Evolutionary conservation across 1,140 invertebrate species (phyloP).

Genomic region (Bombyx mandarina): DNA sequence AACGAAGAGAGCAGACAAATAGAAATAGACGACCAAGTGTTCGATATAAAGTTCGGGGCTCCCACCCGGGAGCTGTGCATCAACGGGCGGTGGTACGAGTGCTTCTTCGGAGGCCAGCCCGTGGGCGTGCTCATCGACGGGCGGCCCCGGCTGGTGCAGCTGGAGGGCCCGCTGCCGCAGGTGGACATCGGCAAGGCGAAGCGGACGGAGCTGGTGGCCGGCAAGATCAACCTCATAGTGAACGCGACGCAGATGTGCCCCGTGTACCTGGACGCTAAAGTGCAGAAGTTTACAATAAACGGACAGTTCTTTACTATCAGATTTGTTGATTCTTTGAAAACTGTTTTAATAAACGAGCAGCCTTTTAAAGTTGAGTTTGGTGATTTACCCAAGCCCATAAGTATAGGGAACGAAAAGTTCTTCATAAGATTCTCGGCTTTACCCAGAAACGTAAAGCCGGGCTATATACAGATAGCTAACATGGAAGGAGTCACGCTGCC

Average conservation of each 20-base stretch:
- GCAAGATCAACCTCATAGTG: slow-evolving; percentile 87
- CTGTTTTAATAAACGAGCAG: slow-evolving; percentile 86
- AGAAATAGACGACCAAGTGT: slow-evolving; percentile 78
- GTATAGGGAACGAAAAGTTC: slow-evolving; percentile 84
- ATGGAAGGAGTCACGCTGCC: slow-evolving; percentile 73
- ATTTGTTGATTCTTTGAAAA: slow-evolving; percentile 83
- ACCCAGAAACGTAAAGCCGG: slow-evolving; percentile 80
- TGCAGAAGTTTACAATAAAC: slow-evolving; percentile 85
- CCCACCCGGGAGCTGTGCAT: slow-evolving; percentile 94
- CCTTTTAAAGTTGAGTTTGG: slow-evolving; percentile 91
- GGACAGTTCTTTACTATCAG: slow-evolving; percentile 82
- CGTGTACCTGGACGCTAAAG: slow-evolving; percentile 88
- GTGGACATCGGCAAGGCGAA: slow-evolving; percentile 81
- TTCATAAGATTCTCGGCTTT: slow-evolving; percentile 84
- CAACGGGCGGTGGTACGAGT: slow-evolving; percentile 88
- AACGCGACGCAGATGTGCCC: slow-evolving; percentile 84
- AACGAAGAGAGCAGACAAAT: slow-evolving; percentile 82
- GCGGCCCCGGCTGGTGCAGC: slow-evolving; percentile 79
- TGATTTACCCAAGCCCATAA: slow-evolving; percentile 90
- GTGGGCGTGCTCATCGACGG: slow-evolving; percentile 87
- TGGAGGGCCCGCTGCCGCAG: slow-evolving; percentile 91
- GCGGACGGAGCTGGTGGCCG: slow-evolving; percentile 83
- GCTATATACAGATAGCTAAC: slow-evolving; percentile 76
- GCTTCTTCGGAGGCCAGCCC: slow-evolving; percentile 92
- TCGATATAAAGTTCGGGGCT: slow-evolving; percentile 89